Conservation (phyloP, 2,797 vertebrate genomes). For the Forpus xanthops region DNA sequence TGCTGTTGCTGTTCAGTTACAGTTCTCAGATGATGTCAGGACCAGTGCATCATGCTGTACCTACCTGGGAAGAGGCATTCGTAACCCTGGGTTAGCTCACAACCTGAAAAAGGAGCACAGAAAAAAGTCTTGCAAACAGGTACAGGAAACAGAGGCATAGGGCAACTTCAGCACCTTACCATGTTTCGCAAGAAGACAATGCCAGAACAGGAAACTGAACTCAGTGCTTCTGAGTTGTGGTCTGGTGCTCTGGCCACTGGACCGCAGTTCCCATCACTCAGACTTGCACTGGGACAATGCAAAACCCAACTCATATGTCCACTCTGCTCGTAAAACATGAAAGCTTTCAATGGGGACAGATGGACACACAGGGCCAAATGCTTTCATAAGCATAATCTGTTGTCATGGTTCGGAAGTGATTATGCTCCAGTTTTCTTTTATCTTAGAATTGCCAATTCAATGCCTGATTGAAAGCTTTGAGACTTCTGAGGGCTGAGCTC, state of each 20-base stretch:
- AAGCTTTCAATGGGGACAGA: not conserved
- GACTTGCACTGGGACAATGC: fast-evolving
- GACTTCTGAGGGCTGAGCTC: not conserved
- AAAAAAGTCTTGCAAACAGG: not conserved
- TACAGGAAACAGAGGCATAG: not conserved
- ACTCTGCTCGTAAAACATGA: not conserved
- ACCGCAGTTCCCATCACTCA: not conserved
- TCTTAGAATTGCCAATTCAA: conserved; percentile 36
- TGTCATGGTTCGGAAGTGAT: not conserved
- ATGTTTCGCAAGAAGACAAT: not conserved
- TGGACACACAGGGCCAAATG: conserved; percentile 3
- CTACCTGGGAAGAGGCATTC: not conserved
- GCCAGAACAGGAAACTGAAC: not conserved
- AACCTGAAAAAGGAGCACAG: not conserved
- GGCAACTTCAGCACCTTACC: not conserved
- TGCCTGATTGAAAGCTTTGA: conserved; percentile 25
- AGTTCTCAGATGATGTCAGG: fast-evolving
- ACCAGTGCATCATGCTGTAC: fast-evolving
- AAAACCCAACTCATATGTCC: not conserved
- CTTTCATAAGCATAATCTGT: conserved; percentile 12
- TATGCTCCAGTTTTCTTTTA: conserved; percentile 23
- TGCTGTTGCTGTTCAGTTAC: not conserved
- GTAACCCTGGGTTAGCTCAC: not conserved
- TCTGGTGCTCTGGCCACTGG: not conserved
- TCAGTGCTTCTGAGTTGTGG: not conserved